Conservation (phyloP, 1,140 invertebrate species). For the Mamestra configurata region DNA sequence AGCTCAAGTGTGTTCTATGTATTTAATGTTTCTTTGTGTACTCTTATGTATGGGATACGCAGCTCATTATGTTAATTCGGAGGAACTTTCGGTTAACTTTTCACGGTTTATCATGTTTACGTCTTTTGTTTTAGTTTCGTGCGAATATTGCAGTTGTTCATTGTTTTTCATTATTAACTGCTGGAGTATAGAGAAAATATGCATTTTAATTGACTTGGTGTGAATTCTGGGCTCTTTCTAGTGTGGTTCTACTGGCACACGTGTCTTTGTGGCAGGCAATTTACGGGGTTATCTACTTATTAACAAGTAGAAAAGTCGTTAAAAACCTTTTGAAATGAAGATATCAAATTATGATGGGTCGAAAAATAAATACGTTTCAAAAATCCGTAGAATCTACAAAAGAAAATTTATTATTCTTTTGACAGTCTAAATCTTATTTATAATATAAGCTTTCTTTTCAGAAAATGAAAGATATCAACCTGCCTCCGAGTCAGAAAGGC, state of each 20-base stretch:
- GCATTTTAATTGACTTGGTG: not conserved
- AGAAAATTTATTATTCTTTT: too few species aligned
- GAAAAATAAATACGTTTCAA: too few species aligned
- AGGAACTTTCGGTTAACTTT: slow-evolving; percentile 33
- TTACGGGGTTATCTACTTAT: too few species aligned
- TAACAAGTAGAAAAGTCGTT: too few species aligned
- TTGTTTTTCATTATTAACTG: slow-evolving; percentile 17
- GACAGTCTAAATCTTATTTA: too few species aligned
- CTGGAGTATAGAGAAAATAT: not conserved
- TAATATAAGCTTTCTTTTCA: slow-evolving; percentile 71
- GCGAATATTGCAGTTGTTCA: slow-evolving; percentile 23
- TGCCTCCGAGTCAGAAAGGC: slow-evolving; percentile 80
- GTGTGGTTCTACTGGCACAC: too few species aligned
- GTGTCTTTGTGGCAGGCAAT: too few species aligned
- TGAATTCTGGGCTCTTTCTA: too few species aligned
- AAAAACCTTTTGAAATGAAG: too few species aligned
- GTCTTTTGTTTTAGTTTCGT: slow-evolving; percentile 38
- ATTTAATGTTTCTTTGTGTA: not conserved
- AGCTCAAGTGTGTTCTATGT: slow-evolving; percentile 6
- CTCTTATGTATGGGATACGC: not conserved
- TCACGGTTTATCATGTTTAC: slow-evolving; percentile 25
- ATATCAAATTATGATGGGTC: too few species aligned
- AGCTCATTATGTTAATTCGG: slow-evolving; percentile 26
- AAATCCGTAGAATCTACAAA: too few species aligned
- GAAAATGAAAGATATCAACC: slow-evolving; percentile 90